Conservation (phyloP, 2,113 vertebrate species). For the Heterochromis multidens region DNA sequence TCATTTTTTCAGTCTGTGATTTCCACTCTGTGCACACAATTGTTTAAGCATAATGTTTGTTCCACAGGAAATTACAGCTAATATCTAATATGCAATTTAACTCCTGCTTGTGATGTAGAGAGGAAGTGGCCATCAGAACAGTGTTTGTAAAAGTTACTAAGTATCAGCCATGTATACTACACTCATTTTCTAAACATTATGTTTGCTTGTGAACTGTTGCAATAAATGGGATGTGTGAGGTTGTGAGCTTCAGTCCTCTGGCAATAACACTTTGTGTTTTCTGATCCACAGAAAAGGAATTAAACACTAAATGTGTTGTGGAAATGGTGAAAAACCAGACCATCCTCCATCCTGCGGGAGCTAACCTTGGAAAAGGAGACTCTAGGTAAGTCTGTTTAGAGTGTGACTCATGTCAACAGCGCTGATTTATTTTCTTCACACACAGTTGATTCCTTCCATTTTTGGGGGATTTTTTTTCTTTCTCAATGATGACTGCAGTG, state of each 20-base stretch:
- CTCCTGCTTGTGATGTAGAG: background rate
- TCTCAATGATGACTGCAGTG: no score
- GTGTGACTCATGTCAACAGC: background rate
- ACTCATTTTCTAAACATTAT: background rate
- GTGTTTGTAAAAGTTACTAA: background rate
- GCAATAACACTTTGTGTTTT: background rate
- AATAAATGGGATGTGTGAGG: background rate
- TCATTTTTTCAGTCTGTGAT: background rate
- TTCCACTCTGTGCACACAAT: background rate
- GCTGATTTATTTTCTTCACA: background rate
- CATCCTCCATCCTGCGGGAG: constrained; percentile 81
- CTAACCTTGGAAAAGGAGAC: constrained; percentile 75
- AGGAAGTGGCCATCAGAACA: background rate
- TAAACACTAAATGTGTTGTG: constrained; percentile 97
- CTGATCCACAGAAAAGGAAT: constrained; percentile 85
- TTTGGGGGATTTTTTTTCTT: background rate
- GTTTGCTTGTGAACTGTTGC: background rate
- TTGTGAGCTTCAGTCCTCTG: background rate
- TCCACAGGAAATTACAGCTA: background rate
- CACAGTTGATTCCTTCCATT: background rate
- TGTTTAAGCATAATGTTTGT: background rate
- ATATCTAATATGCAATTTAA: background rate
- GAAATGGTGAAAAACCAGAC: constrained; percentile 95
- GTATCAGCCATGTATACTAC: background rate
- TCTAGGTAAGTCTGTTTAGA: constrained; percentile 64